phyloP scores from a whole-genome alignment of 2,888 invertebrate species.

The Cylloceria caligata region DNA sequence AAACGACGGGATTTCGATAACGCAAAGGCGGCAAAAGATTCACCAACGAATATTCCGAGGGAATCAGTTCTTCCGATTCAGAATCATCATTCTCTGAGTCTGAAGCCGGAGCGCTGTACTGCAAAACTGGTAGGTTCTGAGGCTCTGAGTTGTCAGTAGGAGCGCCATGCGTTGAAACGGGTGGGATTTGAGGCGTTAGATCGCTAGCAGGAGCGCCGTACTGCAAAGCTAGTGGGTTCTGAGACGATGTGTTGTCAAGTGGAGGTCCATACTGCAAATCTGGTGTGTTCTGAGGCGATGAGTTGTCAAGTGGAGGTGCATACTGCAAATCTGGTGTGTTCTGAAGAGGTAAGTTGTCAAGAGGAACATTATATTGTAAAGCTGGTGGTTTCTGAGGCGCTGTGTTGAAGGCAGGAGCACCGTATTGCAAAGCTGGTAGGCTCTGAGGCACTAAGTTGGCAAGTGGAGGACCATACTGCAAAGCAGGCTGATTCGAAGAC shows the following conservation, averaged over 20 bases:
- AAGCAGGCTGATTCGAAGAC: background rate
- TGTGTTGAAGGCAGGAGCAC: background rate
- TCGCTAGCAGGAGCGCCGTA: background rate
- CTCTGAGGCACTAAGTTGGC: background rate
- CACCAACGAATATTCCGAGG: constrained; percentile 18
- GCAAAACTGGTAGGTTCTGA: background rate
- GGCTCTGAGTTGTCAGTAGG: background rate
- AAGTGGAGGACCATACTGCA: background rate
- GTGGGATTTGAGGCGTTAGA: background rate
- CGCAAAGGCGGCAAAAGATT: constrained; percentile 22
- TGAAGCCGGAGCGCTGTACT: background rate
- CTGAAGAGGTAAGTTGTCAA: background rate
- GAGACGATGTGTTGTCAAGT: background rate
- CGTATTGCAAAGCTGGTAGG: background rate
- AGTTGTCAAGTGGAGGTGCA: background rate
- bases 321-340: background rate
- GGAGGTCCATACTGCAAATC: background rate
- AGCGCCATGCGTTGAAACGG: background rate
- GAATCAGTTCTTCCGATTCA: background rate
- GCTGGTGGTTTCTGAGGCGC: background rate
- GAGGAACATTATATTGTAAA: background rate
- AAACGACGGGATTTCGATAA: constrained; percentile 11
- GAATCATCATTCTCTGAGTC: background rate
- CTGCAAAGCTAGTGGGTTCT: background rate
- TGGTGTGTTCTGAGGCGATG: background rate